These are phyloP conservation scores for Exaiptasia diaphana DNA, from an alignment of 64 coral and sea anemone species.

Conservation along the genomic window DNA sequence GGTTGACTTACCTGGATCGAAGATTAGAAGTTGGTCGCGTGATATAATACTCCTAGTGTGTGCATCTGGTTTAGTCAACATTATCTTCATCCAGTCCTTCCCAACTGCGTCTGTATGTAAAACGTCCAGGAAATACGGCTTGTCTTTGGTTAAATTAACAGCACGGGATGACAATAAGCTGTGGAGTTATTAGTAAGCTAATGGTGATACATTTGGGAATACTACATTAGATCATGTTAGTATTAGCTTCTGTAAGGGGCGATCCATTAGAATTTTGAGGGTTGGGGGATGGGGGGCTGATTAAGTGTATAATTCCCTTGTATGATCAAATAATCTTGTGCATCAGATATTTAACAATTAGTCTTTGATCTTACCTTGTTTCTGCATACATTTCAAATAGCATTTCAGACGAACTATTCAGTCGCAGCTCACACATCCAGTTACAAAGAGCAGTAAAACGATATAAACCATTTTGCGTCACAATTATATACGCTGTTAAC, in stretches of 20 bases:
- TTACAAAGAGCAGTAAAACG: not conserved
- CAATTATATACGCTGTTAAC: too few relatives aligned
- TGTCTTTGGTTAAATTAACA: not conserved
- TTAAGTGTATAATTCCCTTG: not conserved
- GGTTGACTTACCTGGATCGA: too few relatives aligned
- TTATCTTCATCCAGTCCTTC: too few relatives aligned
- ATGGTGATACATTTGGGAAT: not conserved
- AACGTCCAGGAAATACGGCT: not conserved
- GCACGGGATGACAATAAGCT: not conserved
- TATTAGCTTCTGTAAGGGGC: not conserved
- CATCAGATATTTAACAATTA: not conserved
- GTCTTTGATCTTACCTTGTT: not conserved
- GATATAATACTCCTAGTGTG: too few relatives aligned
- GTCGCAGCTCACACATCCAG: not conserved
- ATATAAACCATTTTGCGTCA: not conserved
- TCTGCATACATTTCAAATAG: not conserved
- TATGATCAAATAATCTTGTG: not conserved
- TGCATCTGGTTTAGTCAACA: too few relatives aligned
- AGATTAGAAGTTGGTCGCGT: too few relatives aligned
- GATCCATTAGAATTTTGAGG: not conserved
- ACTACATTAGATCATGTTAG: not conserved
- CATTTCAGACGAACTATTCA: not conserved
- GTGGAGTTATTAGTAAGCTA: not conserved
- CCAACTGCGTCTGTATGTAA: not conserved
- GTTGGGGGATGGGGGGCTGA: not conserved